A percentile compares a stretch with the other conserved stretches of the same genome.
Conservation (phyloP, 1,140 invertebrate species). For the Zaprionus lachaisei region DNA sequence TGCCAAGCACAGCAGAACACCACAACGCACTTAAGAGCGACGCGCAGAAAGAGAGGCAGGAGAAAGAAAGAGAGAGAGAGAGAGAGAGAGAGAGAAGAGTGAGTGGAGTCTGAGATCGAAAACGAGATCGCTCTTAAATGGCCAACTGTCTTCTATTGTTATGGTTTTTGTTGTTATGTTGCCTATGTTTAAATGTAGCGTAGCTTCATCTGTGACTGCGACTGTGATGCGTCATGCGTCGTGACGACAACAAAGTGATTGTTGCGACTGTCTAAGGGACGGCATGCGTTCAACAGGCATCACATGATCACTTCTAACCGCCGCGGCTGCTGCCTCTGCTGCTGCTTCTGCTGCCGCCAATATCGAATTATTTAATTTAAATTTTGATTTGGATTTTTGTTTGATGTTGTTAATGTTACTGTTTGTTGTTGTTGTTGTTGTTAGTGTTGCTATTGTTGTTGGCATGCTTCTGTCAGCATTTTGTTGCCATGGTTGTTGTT, state of each 20-base stretch:
- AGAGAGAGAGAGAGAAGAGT: conserved; percentile 8
- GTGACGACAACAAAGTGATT: conserved; percentile 43
- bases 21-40: conserved; percentile 20
- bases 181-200: conserved; percentile 20
- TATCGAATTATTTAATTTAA: conserved; percentile 76
- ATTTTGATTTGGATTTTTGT: conserved; percentile 78
- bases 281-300: conserved; percentile 21
- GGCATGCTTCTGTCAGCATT: conserved; percentile 30
- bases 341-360: conserved; percentile 28
- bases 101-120: conserved; percentile 11
- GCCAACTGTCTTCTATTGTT: conserved; percentile 33
- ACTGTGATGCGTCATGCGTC: conserved; percentile 25
- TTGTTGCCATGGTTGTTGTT: conserved; percentile 49
- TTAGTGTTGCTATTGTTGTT: conserved; percentile 42
- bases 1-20: conserved; percentile 32
- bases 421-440: conserved; percentile 18
- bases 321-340: conserved; percentile 4
- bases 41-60: neutral
- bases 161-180: conserved; percentile 35
- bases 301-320: conserved; percentile 59
- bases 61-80: neutral
- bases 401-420: conserved; percentile 62
- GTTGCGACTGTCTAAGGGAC: conserved; percentile 42
- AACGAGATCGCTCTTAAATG: conserved; percentile 38
- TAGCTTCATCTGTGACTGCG: conserved; percentile 2